phyloP scores from a whole-genome alignment of 1,140 invertebrate species.

The Neodiprion lecontei region DNA sequence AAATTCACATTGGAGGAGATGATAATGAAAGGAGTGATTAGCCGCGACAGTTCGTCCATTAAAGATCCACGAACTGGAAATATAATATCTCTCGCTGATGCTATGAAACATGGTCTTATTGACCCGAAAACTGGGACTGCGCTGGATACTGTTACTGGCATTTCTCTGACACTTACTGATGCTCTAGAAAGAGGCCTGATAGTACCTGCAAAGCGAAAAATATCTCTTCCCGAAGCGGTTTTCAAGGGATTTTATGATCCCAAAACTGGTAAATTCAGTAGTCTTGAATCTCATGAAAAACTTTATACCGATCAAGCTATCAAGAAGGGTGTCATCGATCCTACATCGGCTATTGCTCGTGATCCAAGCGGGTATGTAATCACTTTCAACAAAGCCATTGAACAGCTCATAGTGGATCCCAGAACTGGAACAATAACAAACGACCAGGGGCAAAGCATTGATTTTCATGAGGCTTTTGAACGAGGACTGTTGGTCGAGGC shows the following conservation, averaged over 20 bases:
- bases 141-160: constrained; percentile 76
- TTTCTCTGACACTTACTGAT: constrained; percentile 78
- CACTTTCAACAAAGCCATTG: constrained; percentile 83
- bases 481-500: constrained; percentile 82
- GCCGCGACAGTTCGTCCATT: constrained; percentile 80
- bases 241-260: constrained; percentile 85
- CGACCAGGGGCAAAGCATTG: constrained; percentile 70
- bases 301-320: constrained; percentile 79
- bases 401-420: constrained; percentile 79
- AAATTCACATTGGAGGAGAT: constrained; percentile 81
- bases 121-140: constrained; percentile 81
- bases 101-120: constrained; percentile 81
- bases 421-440: constrained; percentile 74
- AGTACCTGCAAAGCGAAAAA: constrained; percentile 79
- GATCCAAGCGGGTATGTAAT: constrained; percentile 71
- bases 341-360: constrained; percentile 76
- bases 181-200: constrained; percentile 83
- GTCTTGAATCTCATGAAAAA: constrained; percentile 75
- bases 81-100: constrained; percentile 81
- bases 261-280: constrained; percentile 74
- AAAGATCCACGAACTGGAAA: constrained; percentile 80
- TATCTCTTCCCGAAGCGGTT: constrained; percentile 85
- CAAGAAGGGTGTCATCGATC: constrained; percentile 80
- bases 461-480: constrained; percentile 87
- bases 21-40: constrained; percentile 75